phyloP scores from a whole-genome alignment of 2,888 invertebrate species.

The Pteria penguin region DNA sequence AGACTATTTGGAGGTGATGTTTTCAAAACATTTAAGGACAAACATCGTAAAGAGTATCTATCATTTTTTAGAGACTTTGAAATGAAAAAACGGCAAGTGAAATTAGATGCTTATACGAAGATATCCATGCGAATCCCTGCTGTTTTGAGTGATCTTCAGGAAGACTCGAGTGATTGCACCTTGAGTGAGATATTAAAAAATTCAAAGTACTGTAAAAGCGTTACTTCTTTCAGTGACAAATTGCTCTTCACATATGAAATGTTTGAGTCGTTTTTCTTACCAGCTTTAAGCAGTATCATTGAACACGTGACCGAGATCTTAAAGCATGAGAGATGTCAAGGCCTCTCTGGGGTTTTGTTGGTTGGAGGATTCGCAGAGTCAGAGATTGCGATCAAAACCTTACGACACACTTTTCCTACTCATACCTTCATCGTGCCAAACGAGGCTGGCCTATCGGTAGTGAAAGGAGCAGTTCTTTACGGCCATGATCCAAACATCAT shows the following conservation, averaged over 20 bases:
- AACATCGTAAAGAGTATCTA: conserved; percentile 4
- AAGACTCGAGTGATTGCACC: too few species aligned
- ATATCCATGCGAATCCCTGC: background rate
- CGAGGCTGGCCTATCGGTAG: conserved; percentile 9
- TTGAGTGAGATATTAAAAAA: too few species aligned
- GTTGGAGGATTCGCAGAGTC: background rate
- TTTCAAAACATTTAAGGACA: conserved; percentile 7
- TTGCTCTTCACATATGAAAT: too few species aligned
- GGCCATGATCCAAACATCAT: conserved; percentile 13
- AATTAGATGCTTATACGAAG: background rate
- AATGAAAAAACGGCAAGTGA: conserved; percentile 19
- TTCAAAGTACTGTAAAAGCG: too few species aligned
- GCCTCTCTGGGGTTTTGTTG: too few species aligned
- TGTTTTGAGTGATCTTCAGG: too few species aligned
- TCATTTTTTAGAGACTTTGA: conserved; percentile 26
- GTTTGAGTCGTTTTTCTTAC: too few species aligned
- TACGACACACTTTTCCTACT: background rate
- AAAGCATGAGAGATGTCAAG: too few species aligned
- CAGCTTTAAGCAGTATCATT: too few species aligned
- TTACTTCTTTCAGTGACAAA: too few species aligned
- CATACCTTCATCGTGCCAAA: conserved; percentile 1
- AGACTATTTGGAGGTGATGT: conserved; percentile 19
- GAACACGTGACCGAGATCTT: too few species aligned
- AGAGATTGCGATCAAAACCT: background rate
- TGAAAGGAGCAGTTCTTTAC: conserved; percentile 6